phyloP scores from a whole-genome alignment of 2,113 vertebrate genomes.

The Montifringilla adamsi region DNA sequence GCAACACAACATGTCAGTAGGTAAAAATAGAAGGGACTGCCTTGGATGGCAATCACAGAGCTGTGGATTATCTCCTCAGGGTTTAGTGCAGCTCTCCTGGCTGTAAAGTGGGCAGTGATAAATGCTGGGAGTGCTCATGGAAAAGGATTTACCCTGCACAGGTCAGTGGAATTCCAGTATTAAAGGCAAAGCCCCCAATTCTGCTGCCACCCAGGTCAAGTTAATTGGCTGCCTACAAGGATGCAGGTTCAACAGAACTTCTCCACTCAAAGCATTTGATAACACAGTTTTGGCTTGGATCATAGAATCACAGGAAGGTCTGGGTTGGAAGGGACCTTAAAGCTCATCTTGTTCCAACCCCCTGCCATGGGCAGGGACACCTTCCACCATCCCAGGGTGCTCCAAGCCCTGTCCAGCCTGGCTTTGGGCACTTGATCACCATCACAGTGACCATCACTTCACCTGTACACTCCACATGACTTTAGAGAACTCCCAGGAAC shows the following conservation, averaged over 20 bases:
- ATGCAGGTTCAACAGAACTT: not conserved
- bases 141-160: not conserved
- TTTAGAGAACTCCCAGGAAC: not conserved
- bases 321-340: not conserved
- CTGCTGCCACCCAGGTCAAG: not conserved
- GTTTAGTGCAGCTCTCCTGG: not conserved
- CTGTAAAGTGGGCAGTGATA: not conserved
- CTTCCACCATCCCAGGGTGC: fast-evolving
- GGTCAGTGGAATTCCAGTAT: not conserved
- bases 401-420: fast-evolving
- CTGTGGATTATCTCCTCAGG: not conserved
- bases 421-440: not conserved
- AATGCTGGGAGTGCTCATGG: not conserved
- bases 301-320: not conserved
- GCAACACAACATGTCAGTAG: not conserved
- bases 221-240: fast-evolving
- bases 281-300: not conserved
- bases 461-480: fast-evolving
- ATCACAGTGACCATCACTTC: not conserved
- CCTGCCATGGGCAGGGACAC: not conserved
- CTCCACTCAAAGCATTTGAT: not conserved
- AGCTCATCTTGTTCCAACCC: fast-evolving
- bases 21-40: not conserved
- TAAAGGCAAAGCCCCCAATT: not conserved
- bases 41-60: not conserved